phyloP scores from a whole-genome alignment of 2,113 vertebrate genomes.

The Phodopus roborovskii region DNA sequence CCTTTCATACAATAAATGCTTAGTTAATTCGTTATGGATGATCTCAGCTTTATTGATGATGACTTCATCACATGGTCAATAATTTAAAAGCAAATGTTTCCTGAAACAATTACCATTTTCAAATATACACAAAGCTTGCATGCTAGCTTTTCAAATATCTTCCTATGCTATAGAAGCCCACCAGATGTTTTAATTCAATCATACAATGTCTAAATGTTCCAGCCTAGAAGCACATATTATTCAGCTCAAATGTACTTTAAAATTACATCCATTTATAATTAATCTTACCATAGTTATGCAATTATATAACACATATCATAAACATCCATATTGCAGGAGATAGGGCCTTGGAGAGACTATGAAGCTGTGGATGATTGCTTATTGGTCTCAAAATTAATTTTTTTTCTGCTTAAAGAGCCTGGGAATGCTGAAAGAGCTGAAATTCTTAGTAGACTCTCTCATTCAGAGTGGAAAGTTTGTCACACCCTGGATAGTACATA shows the following conservation, averaged over 20 bases:
- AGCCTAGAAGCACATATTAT: constrained; percentile 73
- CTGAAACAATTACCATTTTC: constrained; percentile 48
- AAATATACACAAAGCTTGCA: constrained; percentile 51
- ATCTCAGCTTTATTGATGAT: constrained; percentile 40
- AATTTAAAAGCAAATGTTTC: constrained; percentile 52
- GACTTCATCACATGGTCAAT: constrained; percentile 39
- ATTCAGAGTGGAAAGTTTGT: constrained; percentile 54
- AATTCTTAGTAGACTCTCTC: constrained; percentile 12
- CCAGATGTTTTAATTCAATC: constrained; percentile 75
- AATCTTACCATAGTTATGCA: constrained; percentile 75
- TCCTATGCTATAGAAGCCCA: neutral
- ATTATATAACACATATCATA: constrained; percentile 58
- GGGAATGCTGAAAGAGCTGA: constrained; percentile 22
- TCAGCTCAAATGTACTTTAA: constrained; percentile 75
- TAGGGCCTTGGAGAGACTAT: constrained; percentile 56
- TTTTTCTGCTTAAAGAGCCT: constrained; percentile 18
- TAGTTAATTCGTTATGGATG: constrained; percentile 60
- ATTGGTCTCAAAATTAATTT: constrained; percentile 56
- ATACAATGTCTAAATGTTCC: constrained; percentile 67
- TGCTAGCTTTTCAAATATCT: constrained; percentile 37
- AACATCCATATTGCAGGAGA: constrained; percentile 69
- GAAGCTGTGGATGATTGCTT: constrained; percentile 35
- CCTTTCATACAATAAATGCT: constrained; percentile 36
- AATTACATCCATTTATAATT: constrained; percentile 74
- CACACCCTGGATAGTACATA: neutral